These are phyloP conservation scores for Pituophis catenifer DNA, from an alignment of 2,113 vertebrate species.

Conservation along the genomic window DNA sequence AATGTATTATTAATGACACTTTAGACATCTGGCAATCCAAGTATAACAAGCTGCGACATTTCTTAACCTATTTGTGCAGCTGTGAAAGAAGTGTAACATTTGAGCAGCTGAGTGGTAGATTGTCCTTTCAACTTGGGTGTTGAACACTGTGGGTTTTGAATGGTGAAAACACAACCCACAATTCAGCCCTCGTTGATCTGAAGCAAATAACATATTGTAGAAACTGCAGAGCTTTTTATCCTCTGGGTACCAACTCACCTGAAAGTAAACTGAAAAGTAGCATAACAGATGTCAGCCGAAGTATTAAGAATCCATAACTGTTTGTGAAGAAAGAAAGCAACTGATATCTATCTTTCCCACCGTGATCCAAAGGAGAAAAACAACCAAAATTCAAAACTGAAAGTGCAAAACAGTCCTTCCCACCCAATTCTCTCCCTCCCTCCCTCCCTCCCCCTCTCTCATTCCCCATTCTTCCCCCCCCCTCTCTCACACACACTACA, in stretches of 20 bases:
- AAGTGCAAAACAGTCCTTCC: background rate
- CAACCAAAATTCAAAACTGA: background rate
- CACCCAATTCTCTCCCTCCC: too few relatives aligned
- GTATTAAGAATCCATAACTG: constrained; percentile 6
- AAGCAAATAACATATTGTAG: background rate
- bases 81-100: constrained; percentile 5
- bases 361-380: background rate
- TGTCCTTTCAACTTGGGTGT: background rate
- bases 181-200: background rate
- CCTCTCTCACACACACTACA: background rate
- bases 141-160: background rate
- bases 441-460: background rate
- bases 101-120: background rate
- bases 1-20: background rate
- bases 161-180: background rate
- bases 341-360: background rate
- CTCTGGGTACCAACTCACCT: constrained; percentile 1
- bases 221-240: background rate
- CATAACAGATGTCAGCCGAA: constrained; percentile 18
- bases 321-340: background rate
- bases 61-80: constrained; percentile 6
- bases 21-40: background rate
- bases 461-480: background rate
- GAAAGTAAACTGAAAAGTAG: constrained; percentile 24
- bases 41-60: background rate